These are phyloP conservation scores for Micromesistius poutassou DNA, from an alignment of 2,797 vertebrate species.

Conservation along the genomic window DNA sequence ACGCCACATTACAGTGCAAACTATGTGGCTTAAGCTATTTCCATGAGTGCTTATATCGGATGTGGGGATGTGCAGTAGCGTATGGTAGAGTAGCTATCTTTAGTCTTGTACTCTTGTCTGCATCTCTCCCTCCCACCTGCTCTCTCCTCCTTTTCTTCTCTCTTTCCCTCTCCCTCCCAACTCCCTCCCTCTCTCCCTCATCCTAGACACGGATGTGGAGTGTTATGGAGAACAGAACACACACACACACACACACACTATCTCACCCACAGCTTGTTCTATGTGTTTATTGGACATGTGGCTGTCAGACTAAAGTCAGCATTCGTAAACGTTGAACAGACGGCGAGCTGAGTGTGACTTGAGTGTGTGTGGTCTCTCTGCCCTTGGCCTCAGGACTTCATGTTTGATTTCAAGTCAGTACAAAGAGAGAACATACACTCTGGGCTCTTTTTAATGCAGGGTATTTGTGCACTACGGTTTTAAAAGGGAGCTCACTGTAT, in stretches of 20 bases:
- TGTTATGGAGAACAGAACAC: slow-evolving; percentile 11
- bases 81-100: not conserved
- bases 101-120: not conserved
- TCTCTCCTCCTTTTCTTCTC: not conserved
- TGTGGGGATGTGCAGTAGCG: slow-evolving; percentile 7
- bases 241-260: too few relatives aligned
- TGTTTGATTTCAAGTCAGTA: not conserved
- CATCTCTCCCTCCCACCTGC: not conserved
- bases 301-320: slow-evolving; percentile 30
- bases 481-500: not conserved
- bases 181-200: slow-evolving; percentile 6
- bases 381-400: not conserved
- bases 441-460: too few relatives aligned
- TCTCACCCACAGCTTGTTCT: slow-evolving; percentile 17
- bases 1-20: not conserved
- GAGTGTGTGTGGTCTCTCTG: slow-evolving; percentile 37
- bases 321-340: slow-evolving; percentile 51
- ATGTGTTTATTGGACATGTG: slow-evolving; percentile 47
- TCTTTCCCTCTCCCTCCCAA: not conserved
- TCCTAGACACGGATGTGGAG: slow-evolving; percentile 14
- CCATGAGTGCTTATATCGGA: not conserved
- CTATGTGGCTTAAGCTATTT: not conserved
- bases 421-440: not conserved
- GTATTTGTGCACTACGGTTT: not conserved
- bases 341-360: not conserved